A percentile compares a stretch with the other conserved stretches of the same genome.
Evolutionary conservation across 2,797 vertebrate species (phyloP).

Genomic region (Molossus alvarezi): DNA sequence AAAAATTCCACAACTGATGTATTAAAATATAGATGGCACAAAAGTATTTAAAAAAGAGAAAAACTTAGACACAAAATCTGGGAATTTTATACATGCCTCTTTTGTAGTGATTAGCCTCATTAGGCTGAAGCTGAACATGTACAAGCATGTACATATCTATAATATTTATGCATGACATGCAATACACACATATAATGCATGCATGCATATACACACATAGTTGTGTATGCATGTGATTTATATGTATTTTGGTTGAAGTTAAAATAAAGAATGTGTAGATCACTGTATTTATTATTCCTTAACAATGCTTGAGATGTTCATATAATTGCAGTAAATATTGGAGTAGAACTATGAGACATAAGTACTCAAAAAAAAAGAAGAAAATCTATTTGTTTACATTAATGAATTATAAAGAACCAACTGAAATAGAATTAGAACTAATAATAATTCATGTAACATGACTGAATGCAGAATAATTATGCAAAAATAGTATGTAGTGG

Average conservation of each 20-base stretch:
- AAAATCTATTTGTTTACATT: not conserved
- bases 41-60: not conserved
- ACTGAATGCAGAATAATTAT: not conserved
- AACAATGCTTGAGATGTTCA: not conserved
- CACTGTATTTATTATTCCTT: not conserved
- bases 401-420: not conserved
- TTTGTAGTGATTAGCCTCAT: not conserved
- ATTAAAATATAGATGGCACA: not conserved
- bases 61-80: not conserved
- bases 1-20: not conserved
- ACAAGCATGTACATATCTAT: not conserved
- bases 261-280: not conserved
- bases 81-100: not conserved
- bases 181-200: not conserved
- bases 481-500: not conserved
- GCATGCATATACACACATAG: not conserved
- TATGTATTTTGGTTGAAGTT: not conserved
- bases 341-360: not conserved
- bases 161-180: not conserved
- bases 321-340: conserved; percentile 6
- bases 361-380: not conserved
- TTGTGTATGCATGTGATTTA: not conserved
- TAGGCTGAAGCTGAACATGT: not conserved
- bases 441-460: not conserved
- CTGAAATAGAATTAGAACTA: not conserved